Evolutionary conservation across 1,140 invertebrate genomes (phyloP).

Genomic region (Scaptomyza pallida): DNA sequence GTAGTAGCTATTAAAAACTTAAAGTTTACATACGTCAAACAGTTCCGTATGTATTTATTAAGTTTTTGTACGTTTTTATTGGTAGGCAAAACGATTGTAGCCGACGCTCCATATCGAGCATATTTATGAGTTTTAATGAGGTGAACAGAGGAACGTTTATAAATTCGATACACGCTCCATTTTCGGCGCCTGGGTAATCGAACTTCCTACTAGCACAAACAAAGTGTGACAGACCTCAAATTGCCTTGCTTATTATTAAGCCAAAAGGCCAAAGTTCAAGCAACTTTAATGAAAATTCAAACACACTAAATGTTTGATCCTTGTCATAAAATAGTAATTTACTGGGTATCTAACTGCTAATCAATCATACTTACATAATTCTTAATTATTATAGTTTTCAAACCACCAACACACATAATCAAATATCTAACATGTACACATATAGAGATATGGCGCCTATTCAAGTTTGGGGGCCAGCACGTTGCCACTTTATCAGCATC

Average conservation of each 20-base stretch:
- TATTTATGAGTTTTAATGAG: constrained; percentile 38
- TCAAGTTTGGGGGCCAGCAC: constrained; percentile 68
- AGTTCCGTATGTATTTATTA: constrained; percentile 38
- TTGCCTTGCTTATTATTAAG: constrained; percentile 47
- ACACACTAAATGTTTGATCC: no score
- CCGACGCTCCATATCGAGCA: constrained; percentile 10
- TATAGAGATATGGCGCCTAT: constrained; percentile 56
- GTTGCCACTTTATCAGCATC: constrained; percentile 73
- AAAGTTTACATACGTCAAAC: constrained; percentile 6
- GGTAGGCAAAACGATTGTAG: constrained; percentile 31
- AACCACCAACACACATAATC: constrained; percentile 15
- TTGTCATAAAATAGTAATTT: no score
- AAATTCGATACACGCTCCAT: constrained; percentile 73
- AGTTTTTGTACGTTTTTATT: constrained; percentile 42
- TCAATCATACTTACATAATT: background rate
- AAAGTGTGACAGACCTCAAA: constrained; percentile 36
- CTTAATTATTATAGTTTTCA: background rate
- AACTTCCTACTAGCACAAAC: constrained; percentile 62
- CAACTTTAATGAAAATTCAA: no score
- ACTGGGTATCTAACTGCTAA: background rate
- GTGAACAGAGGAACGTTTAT: constrained; percentile 44
- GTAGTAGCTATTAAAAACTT: background rate
- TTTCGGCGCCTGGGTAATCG: constrained; percentile 57
- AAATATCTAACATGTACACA: constrained; percentile 16
- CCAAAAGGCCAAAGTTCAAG: constrained; percentile 65